These are phyloP conservation scores for Ferdinandea cuprea DNA, from an alignment of 2,888 invertebrate species.

Conservation along the genomic window DNA sequence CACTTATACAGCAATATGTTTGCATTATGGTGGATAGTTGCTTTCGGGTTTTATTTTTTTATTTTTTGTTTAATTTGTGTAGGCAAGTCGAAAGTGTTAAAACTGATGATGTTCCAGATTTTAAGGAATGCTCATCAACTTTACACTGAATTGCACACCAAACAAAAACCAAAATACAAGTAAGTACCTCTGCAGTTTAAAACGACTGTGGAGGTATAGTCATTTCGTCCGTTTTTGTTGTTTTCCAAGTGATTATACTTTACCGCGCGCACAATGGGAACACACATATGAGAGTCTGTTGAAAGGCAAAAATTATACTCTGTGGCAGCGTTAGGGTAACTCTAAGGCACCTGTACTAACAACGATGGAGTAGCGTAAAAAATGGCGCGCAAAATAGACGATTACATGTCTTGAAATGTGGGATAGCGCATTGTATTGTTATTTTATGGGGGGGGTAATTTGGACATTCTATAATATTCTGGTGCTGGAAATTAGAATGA, in stretches of 20 bases:
- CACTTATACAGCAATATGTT: slow-evolving; percentile 14
- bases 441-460: not conserved
- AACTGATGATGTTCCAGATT: slow-evolving; percentile 30
- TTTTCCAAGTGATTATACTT: slow-evolving; percentile 14
- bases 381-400: slow-evolving; percentile 10
- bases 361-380: not conserved
- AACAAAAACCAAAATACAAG: too few relatives aligned
- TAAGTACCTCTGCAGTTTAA: slow-evolving; percentile 13
- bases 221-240: not conserved
- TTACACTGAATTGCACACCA: not conserved
- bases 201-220: slow-evolving; percentile 1
- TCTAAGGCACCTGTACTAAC: not conserved
- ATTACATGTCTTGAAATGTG: slow-evolving; percentile 26
- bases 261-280: slow-evolving; percentile 10
- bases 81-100: slow-evolving; percentile 3
- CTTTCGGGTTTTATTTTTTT: not conserved
- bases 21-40: not conserved
- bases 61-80: not conserved
- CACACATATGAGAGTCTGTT: not conserved
- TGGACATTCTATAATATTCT: too few relatives aligned
- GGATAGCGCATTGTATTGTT: slow-evolving; percentile 10
- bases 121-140: not conserved
- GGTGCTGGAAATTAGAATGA: slow-evolving; percentile 35
- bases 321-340: not conserved
- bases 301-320: not conserved